phyloP scores from a whole-genome alignment of 2,797 vertebrate species.

The Jordanella pulchra region DNA sequence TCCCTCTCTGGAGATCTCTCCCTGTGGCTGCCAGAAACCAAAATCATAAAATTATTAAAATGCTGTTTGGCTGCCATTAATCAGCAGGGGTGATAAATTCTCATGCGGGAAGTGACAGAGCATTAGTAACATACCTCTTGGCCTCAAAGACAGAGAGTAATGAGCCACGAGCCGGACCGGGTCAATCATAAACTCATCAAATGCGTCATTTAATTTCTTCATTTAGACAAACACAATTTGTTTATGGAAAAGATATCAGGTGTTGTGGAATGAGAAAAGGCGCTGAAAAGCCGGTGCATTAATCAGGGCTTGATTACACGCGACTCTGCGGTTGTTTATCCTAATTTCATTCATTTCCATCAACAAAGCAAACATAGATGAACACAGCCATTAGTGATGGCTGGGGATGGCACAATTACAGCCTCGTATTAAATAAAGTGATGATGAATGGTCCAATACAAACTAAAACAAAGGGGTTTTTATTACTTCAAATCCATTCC shows the following conservation, averaged over 20 bases:
- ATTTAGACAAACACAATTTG: slow-evolving; percentile 99
- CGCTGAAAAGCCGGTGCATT: slow-evolving; percentile 94
- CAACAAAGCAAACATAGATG: slow-evolving; percentile 95
- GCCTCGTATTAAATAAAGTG: slow-evolving; percentile 88
- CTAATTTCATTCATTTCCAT: slow-evolving; percentile 99
- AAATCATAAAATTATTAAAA: slow-evolving; percentile 95
- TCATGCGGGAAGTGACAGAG: slow-evolving; percentile 87
- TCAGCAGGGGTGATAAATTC: slow-evolving; percentile 97
- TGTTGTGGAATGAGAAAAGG: slow-evolving; percentile 97
- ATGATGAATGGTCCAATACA: slow-evolving; percentile 92
- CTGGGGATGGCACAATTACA: slow-evolving; percentile 88
- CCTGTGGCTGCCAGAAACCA: slow-evolving; percentile 84
- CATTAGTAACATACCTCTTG: slow-evolving; percentile 93
- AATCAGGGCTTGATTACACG: slow-evolving; percentile 99
- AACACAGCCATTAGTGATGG: slow-evolving; percentile 86
- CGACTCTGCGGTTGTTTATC: slow-evolving; percentile 98
- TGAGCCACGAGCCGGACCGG: slow-evolving; percentile 89
- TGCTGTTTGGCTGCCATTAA: slow-evolving; percentile 94
- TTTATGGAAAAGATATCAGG: slow-evolving; percentile 99
- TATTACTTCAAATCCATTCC: slow-evolving; percentile 82
- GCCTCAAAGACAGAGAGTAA: slow-evolving; percentile 92
- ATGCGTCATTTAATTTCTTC: slow-evolving; percentile 99
- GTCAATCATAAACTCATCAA: slow-evolving; percentile 99
- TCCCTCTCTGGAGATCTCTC: slow-evolving; percentile 44
- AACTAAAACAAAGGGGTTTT: slow-evolving; percentile 88